A percentile compares a stretch with the other conserved stretches of the same genome.
These are phyloP conservation scores for Whitmania pigra DNA, from an alignment of 1,140 invertebrate species.

Conservation along the genomic window DNA sequence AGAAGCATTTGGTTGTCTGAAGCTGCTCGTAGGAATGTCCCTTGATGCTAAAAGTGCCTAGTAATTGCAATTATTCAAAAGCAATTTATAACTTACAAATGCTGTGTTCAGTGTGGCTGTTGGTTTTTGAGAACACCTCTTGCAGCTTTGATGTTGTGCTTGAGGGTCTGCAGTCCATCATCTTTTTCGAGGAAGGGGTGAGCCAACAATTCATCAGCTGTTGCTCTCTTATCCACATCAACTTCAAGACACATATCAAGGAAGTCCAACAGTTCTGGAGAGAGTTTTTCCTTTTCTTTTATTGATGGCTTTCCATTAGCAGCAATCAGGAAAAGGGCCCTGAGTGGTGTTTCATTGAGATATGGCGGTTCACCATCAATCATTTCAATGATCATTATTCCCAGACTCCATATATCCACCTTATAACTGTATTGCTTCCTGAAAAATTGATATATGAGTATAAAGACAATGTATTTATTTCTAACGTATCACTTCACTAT, in stretches of 20 bases:
- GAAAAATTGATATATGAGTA: constrained; percentile 17
- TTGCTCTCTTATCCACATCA: constrained; percentile 74
- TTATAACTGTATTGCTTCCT: constrained; percentile 29
- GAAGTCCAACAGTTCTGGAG: constrained; percentile 53
- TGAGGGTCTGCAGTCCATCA: constrained; percentile 81
- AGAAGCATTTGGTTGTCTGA: no score
- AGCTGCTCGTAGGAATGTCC: no score
- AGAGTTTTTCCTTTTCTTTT: constrained; percentile 72
- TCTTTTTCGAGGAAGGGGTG: constrained; percentile 67
- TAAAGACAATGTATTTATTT: background rate
- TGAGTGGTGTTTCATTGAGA: constrained; percentile 31
- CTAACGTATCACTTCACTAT: no score
- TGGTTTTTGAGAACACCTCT: constrained; percentile 14
- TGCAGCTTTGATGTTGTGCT: constrained; percentile 44
- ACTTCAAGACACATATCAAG: constrained; percentile 75
- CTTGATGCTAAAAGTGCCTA: no score
- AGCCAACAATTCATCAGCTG: constrained; percentile 68
- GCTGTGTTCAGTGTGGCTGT: background rate
- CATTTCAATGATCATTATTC: constrained; percentile 34
- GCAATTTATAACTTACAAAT: no score
- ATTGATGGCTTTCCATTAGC: constrained; percentile 27
- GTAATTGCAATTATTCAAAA: no score
- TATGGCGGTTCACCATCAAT: constrained; percentile 34
- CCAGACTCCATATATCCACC: constrained; percentile 32
- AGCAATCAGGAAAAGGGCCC: constrained; percentile 29